These are phyloP conservation scores for Eulemur macaco DNA, from an alignment of 2,113 vertebrate species.

Conservation along the genomic window DNA sequence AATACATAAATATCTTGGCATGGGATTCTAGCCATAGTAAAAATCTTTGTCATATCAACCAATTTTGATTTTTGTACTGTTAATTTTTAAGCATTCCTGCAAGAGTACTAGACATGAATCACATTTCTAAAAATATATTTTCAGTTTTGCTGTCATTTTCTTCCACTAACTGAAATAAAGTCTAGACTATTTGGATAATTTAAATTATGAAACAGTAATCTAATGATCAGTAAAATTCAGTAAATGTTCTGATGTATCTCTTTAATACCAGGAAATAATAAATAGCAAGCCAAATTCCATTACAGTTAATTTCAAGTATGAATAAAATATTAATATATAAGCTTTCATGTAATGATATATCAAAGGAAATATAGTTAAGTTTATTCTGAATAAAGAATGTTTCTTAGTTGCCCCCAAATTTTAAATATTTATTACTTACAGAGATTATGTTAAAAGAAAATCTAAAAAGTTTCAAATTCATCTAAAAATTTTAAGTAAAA, in stretches of 20 bases:
- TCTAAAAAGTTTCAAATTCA: slow-evolving; percentile 69
- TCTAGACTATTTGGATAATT: slow-evolving; percentile 46
- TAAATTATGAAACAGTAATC: slow-evolving; percentile 49
- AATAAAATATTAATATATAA: slow-evolving; percentile 58
- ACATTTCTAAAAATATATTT: slow-evolving; percentile 46
- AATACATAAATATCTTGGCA: not conserved
- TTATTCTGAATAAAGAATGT: not conserved
- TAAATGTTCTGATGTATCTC: slow-evolving; percentile 34
- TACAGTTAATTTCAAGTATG: slow-evolving; percentile 45
- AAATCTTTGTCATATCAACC: not conserved
- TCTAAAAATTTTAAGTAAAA: slow-evolving; percentile 62
- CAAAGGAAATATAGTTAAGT: not conserved
- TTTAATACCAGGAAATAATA: slow-evolving; percentile 63
- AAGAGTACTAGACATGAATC: slow-evolving; percentile 32
- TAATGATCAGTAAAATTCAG: slow-evolving; percentile 51
- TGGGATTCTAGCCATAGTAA: not conserved
- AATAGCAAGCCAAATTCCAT: slow-evolving; percentile 49
- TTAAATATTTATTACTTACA: slow-evolving; percentile 65
- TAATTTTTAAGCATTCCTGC: slow-evolving; percentile 43
- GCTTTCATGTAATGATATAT: slow-evolving; percentile 17
- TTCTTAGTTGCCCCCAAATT: slow-evolving; percentile 32
- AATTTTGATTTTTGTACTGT: not conserved
- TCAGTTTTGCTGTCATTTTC: slow-evolving; percentile 52
- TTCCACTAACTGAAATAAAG: slow-evolving; percentile 61
- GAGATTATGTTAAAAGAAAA: slow-evolving; percentile 64